A percentile compares a stretch with the other conserved stretches of the same genome.
Evolutionary conservation across 2,888 invertebrate species (phyloP).

Genomic region (Cotesia congregata): DNA sequence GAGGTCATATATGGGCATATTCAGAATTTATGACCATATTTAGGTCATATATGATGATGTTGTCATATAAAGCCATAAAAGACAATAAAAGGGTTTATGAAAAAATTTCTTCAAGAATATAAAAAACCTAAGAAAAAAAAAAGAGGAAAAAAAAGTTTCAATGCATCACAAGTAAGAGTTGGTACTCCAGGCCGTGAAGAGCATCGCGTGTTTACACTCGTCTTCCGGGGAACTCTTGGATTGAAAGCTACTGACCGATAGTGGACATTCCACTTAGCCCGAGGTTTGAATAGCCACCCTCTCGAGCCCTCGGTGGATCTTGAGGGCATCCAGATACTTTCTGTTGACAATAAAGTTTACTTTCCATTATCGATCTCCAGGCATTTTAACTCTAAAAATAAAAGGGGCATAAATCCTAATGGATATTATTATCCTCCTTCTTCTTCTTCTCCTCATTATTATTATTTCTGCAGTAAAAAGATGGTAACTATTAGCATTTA

Average conservation of each 20-base stretch:
- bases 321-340: conserved; percentile 19
- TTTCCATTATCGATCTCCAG: conserved; percentile 6
- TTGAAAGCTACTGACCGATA: conserved; percentile 50
- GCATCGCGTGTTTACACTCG: conserved; percentile 51
- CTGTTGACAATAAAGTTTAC: not conserved
- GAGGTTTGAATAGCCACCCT: conserved; percentile 46
- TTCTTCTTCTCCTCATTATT: too few species aligned
- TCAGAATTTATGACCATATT: too few species aligned
- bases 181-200: conserved; percentile 37
- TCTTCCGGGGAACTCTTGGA: conserved; percentile 40
- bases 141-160: not conserved
- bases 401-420: not conserved
- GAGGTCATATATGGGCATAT: too few species aligned
- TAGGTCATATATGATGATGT: too few species aligned
- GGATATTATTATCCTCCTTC: not conserved
- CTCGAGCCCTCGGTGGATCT: conserved; percentile 23
- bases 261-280: conserved; percentile 59
- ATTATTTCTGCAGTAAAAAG: not conserved
- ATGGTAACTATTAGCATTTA: conserved; percentile 5
- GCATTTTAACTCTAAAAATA: not conserved
- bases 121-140: not conserved
- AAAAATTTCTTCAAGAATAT: not conserved
- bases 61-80: too few species aligned
- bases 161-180: conserved; percentile 28
- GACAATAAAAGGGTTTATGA: not conserved